Evolutionary conservation across 30 jellyfish, hydroid and myxozoan genomes (phyloP).

Genomic region (Phacellophora camtschatica): DNA sequence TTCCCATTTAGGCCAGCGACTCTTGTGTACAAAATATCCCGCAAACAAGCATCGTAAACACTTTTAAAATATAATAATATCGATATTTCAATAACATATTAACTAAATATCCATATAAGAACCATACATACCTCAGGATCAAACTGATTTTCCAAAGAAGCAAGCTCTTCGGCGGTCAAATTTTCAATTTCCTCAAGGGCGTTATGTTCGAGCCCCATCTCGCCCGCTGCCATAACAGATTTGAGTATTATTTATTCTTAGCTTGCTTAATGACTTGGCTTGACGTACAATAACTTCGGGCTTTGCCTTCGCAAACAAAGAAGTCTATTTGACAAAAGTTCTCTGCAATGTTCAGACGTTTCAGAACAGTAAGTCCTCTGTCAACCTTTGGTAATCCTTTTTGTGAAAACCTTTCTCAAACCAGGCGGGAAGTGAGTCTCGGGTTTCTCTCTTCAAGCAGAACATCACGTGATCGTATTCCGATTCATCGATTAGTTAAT

Average conservation of each 20-base stretch:
- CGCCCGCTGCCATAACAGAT: conserved; percentile 40
- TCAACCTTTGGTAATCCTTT: conserved; percentile 26
- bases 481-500: neutral
- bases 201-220: conserved; percentile 35
- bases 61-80: neutral
- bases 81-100: too few relatives aligned
- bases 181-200: conserved; percentile 54
- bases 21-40: neutral
- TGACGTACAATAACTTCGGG: conserved; percentile 34
- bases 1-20: neutral
- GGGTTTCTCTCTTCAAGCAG: conserved; percentile 27
- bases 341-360: neutral
- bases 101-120: too few relatives aligned
- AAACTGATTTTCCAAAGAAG: conserved; percentile 45
- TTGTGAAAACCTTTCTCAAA: neutral
- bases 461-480: conserved; percentile 1
- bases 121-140: conserved; percentile 64
- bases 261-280: too few relatives aligned
- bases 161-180: conserved; percentile 74
- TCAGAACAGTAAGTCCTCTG: conserved; percentile 22
- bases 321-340: conserved; percentile 22
- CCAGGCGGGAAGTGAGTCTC: conserved; percentile 54
- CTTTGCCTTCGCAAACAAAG: conserved; percentile 19
- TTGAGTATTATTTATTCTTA: neutral
- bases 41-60: neutral